Conservation (phyloP, 1,140 invertebrate genomes). For the Drosophila kikkawai region DNA sequence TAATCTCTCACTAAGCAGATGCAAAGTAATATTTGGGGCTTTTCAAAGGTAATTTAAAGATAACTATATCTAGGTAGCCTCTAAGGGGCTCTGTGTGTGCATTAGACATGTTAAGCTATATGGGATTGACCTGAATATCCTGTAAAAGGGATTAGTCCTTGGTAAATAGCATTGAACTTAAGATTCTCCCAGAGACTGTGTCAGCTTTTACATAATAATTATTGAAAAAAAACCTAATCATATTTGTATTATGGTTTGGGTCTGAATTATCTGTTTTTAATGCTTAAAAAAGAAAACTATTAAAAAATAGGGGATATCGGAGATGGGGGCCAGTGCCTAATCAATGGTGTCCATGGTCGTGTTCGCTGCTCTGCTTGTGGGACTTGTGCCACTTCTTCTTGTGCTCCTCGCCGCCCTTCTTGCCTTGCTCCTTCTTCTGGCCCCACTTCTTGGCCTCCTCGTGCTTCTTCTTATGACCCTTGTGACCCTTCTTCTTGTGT, state of each 20-base stretch:
- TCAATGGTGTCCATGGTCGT: constrained; percentile 64
- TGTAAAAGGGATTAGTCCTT: neutral
- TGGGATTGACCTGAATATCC: constrained; percentile 6
- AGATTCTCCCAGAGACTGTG: neutral
- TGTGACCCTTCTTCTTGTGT: constrained; percentile 87
- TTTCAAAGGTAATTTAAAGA: constrained; percentile 34
- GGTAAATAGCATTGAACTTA: neutral
- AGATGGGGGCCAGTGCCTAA: neutral
- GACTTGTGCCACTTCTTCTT: constrained; percentile 88
- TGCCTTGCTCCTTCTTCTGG: constrained; percentile 88
- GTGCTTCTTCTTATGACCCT: constrained; percentile 89
- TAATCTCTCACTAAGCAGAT: constrained; percentile 33
- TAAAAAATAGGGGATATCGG: neutral
- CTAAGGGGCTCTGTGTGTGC: constrained; percentile 8
- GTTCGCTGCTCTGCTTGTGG: constrained; percentile 69
- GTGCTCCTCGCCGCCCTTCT: constrained; percentile 89
- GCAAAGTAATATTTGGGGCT: constrained; percentile 1
- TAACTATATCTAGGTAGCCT: constrained; percentile 14
- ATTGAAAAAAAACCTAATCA: too few relatives aligned
- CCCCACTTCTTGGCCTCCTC: constrained; percentile 89
- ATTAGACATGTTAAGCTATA: constrained; percentile 15
- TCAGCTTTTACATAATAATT: neutral
- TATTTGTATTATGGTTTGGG: constrained; percentile 5
- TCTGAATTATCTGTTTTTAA: constrained; percentile 57
- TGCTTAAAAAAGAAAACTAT: constrained; percentile 21